Base-by-base conservation (phyloP, 2,888 invertebrate genomes). In the Xanthostigma xanthostigma region DNA sequence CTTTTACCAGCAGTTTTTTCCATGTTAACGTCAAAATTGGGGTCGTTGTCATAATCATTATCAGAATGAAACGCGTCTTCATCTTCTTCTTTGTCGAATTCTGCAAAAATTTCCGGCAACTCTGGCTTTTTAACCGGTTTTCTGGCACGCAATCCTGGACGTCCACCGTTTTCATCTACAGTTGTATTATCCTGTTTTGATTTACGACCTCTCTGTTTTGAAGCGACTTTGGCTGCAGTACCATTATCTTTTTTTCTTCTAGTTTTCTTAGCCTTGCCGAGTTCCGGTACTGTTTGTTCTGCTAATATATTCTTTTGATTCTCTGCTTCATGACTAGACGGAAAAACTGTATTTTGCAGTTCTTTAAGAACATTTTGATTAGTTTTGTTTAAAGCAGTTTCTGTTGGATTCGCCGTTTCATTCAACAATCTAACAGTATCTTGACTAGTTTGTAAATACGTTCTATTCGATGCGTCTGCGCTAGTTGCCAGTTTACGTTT, bases 21-120 rank as follows among this genome's bases (percentile, higher is more conserved):
- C 36, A 10, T 11, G 35, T 33, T 39, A 34, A 12, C 13, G n/a
- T 48, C 41, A 45, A 42, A 51, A 39, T 51, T 46, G 9, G 45
- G 44, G 45, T 51, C 49, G 2, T 11, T 34, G 12, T 51, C 49
- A 11, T 38, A 49, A 45, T 49, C 48, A 17, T 44, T 38, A 17
- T 34, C 36, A 38, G 8, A 40, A 36, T 14, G 40, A 45, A 49
- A 50, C 38, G 45, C 33, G 36, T 46, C 43, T 8, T 54, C 53
- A 38, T 54, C 46, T 12, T 50, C 50, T 17, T 50, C 45, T 13
- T 50, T 45, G 11, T 49, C 45, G 36, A 54, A 51, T 12, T 55
- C 51, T 11, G 53, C 40, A 9, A 51, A 38, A 44, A 52, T 54
- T 39, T 54, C 51, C 42, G 52, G 50, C 37, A 53, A 51, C 11